Base-by-base conservation (phyloP, 2,113 vertebrate species). In the Siphamia tubifer region DNA sequence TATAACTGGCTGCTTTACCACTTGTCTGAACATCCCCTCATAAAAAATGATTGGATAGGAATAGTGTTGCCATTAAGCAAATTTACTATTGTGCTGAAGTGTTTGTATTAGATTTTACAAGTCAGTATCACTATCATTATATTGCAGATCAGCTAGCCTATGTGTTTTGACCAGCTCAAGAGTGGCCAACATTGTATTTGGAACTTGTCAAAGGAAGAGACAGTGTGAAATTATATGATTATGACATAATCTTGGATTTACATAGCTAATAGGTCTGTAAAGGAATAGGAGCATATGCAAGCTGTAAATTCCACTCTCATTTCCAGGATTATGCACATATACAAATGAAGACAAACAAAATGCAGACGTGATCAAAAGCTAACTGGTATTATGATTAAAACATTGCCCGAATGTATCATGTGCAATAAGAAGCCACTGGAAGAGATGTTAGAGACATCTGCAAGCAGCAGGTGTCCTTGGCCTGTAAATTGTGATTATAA, bases 191-290 rank as follows among this genome's bases (percentile, higher is more conserved):
- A 0, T 10, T 9, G 62, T 11, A 30, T 35, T 30, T 74, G 27
- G 44, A 66, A 53, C 64, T 62, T 38, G 53, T 68, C 8, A 13
- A 54, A 27, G 6, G 25, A 74, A 70, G 77, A 81, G 70, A 75
- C 20, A 44, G 72, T 11, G 54, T 43, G 47, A 56, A 62, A 66
- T 74, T 8, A 76, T 30, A 43, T 2, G 43, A 79, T 77, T 52
- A 69, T 77, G 54, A 60, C 45, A 58, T 71, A 77, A 83, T 71
- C 66, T 68, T 60, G 75, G 67, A 85, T 81, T 84, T 81, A 67
- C 77, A 82, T 62, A 31, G 47, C 48, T 68, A 78, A 84, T 79
- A 76, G 55, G 66, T 51, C 65, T 70, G 55, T 58, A 53, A 72
- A 72, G 20, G 17, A 68, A 56, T 13, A 4, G 49, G 25, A 31